Base-by-base conservation (phyloP, 2,888 invertebrate species). In the Reticulitermes lucifugus region DNA sequence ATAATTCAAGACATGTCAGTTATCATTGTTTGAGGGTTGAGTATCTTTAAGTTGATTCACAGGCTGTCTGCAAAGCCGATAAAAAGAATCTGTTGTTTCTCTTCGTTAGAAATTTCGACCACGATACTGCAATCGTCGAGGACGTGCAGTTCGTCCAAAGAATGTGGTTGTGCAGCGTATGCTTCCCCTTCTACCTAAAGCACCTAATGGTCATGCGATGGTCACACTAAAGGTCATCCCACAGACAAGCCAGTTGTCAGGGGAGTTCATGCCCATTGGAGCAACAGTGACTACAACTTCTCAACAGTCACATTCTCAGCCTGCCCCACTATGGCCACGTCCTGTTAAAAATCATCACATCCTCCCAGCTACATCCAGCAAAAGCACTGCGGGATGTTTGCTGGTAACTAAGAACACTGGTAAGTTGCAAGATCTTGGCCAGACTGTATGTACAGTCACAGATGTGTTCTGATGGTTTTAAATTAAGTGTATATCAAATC, bases 121-220 rank as follows among this genome's bases (percentile, higher is more conserved):
- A 22, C 90, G 91, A 25, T 92, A 91, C 88, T 90, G 90, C 86
- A 91, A 91, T 86, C 89, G 92, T 65, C 90, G 90, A 86, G 92
- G 92, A 10, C 88, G 92, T 29, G 90, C 91, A 29, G 90, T 91
- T 73, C 90, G 91, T 79, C 88, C 92, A 70, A 93, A 93, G 88
- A 94, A 94, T 89, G 94, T 96, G 7, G 94, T 96, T 1, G 96
- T 96, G 35, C 96, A 96, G 90, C 91, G 96, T 10, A 93, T 95
- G 89, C 91, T 96, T 88, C 95, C 95, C 29, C 90, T 95, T 75
- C 92, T 96, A 88, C 94, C 95, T 0, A 93, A 93, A 88, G 89
- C 90, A 77, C 89, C 89, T 89, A 93, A 89, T 89, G 92, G 90
- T 89, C 93, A 89, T 89, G 90, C 91, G 83, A 90, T 91, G 83